Conservation (phyloP, 1,140 invertebrate species). For the Drosophila parvula region DNA sequence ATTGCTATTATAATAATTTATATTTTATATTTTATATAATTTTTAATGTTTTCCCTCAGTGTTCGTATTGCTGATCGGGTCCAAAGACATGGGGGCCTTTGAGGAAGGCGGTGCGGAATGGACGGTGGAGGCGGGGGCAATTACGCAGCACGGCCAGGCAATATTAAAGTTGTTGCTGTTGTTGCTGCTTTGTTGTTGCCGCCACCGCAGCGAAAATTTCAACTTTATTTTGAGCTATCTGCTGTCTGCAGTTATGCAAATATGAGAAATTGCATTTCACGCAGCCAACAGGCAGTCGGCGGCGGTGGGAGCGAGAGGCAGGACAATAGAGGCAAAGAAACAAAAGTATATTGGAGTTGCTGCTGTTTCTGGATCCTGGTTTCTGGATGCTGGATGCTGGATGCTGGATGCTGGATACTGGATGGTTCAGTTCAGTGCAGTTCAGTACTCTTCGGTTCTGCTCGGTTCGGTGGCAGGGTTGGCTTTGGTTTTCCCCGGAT, state of each 20-base stretch:
- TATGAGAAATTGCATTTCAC: slow-evolving; percentile 82
- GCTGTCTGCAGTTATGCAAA: slow-evolving; percentile 81
- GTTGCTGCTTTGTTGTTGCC: slow-evolving; percentile 51
- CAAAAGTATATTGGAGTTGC: slow-evolving; percentile 78
- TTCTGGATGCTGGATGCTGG: slow-evolving; percentile 15
- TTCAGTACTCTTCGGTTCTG: slow-evolving; percentile 18
- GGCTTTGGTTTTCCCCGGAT: slow-evolving; percentile 30
- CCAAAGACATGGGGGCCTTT: slow-evolving; percentile 18
- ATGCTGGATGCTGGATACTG: slow-evolving; percentile 5
- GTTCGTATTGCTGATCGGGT: slow-evolving; percentile 31
- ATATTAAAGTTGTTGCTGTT: slow-evolving; percentile 75
- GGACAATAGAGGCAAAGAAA: slow-evolving; percentile 74
- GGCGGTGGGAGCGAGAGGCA: slow-evolving; percentile 12
- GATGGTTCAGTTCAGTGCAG: slow-evolving; percentile 30
- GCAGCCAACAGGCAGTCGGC: slow-evolving; percentile 44
- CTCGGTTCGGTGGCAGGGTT: slow-evolving; percentile 16
- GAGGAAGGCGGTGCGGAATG: background rate
- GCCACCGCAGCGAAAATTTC: slow-evolving; percentile 68
- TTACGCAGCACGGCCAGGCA: slow-evolving; percentile 69
- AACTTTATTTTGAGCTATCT: slow-evolving; percentile 82
- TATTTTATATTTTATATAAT: background rate
- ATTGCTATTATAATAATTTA: background rate
- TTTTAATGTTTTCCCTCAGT: slow-evolving; percentile 11
- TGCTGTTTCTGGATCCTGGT: slow-evolving; percentile 26
- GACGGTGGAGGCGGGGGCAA: slow-evolving; percentile 40